Conservation (phyloP, 2,113 vertebrate genomes). For the Sebastes schlegelii region DNA sequence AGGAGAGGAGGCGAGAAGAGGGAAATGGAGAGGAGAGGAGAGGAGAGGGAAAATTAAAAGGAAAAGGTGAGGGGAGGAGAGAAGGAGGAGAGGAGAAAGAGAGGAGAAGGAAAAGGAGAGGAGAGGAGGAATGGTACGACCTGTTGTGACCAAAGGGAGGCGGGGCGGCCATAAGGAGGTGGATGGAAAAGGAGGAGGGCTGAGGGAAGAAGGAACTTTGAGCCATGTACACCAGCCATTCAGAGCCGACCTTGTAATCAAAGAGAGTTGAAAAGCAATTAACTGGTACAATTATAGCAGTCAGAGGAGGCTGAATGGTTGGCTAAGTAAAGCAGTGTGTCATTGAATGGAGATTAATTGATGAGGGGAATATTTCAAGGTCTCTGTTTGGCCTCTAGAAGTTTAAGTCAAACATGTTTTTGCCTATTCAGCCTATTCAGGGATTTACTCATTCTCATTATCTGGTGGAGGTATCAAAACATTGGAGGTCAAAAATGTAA, state of each 20-base stretch:
- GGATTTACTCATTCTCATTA: constrained; percentile 56
- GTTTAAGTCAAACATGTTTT: constrained; percentile 72
- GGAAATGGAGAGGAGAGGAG: not conserved
- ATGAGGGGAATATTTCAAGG: constrained; percentile 87
- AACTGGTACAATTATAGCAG: constrained; percentile 89
- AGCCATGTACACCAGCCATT: constrained; percentile 79
- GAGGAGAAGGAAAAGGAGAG: constrained; percentile 3
- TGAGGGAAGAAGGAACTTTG: constrained; percentile 54
- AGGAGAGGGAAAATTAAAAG: not conserved
- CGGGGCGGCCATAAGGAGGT: not conserved
- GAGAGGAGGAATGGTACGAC: not conserved
- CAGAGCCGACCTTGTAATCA: constrained; percentile 89
- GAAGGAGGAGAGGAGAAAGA: not conserved
- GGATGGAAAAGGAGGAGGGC: constrained; percentile 39
- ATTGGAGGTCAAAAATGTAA: constrained; percentile 40
- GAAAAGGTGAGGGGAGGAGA: not conserved
- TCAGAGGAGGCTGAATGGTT: constrained; percentile 86
- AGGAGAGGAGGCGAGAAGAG: not conserved
- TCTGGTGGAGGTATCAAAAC: constrained; percentile 53
- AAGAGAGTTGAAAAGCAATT: constrained; percentile 91
- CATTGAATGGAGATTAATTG: constrained; percentile 89
- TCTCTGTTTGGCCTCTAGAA: constrained; percentile 86
- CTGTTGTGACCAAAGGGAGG: constrained; percentile 6
- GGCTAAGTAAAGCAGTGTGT: constrained; percentile 90
- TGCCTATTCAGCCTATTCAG: constrained; percentile 31